phyloP scores from a whole-genome alignment of 2,113 vertebrate species.

The Nanorana parkeri region DNA sequence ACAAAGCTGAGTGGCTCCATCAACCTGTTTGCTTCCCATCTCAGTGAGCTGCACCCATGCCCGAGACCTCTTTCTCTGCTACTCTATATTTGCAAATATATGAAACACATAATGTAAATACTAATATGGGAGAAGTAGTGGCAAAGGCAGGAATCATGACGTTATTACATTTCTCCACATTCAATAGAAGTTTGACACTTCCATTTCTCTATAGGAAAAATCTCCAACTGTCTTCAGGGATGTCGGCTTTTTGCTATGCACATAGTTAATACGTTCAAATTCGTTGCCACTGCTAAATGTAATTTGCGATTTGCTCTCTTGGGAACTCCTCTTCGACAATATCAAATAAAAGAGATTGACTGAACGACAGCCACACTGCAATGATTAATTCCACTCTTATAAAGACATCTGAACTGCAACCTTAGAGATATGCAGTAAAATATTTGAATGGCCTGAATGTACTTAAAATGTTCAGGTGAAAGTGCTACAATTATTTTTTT shows the following conservation, averaged over 20 bases:
- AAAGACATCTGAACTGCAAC: not conserved
- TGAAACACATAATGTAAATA: too few species aligned
- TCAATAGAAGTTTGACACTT: not conserved
- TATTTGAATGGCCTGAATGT: not conserved
- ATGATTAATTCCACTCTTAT: not conserved
- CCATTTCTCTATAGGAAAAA: not conserved
- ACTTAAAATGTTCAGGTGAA: not conserved
- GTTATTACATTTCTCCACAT: not conserved
- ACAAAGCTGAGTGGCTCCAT: too few species aligned
- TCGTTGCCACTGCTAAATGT: slow-evolving; percentile 31
- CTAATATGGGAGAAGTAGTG: too few species aligned
- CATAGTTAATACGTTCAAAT: slow-evolving; percentile 16
- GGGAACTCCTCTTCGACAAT: not conserved
- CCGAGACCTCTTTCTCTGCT: too few species aligned
- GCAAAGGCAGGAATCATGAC: too few species aligned
- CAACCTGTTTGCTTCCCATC: too few species aligned
- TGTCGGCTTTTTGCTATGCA: slow-evolving; percentile 1
- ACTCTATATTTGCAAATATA: too few species aligned
- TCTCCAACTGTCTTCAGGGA: not conserved
- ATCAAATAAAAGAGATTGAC: slow-evolving; percentile 1
- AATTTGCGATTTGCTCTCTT: slow-evolving; percentile 7
- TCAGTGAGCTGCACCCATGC: too few species aligned
- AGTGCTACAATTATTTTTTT: too few species aligned
- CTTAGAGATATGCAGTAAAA: not conserved
- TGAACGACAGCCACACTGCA: slow-evolving; percentile 9